Percentiles rank a stretch among this genome's conserved stretches.
These are phyloP conservation scores for Aspidiotus rigidus DNA, from an alignment of 2,888 invertebrate genomes.

Conservation along the genomic window DNA sequence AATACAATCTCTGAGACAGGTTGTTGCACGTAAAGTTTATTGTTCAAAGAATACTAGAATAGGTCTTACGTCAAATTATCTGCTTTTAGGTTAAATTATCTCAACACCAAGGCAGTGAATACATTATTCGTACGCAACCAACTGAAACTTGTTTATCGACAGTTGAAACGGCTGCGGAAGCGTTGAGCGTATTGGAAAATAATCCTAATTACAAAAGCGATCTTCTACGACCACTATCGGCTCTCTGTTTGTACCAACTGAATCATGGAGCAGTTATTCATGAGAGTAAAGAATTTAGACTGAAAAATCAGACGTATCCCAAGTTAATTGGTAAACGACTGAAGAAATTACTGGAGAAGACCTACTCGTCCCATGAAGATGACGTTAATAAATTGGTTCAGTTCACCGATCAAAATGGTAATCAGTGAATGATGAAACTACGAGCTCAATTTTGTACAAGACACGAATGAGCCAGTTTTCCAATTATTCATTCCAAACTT, in stretches of 20 bases:
- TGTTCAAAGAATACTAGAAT: not conserved
- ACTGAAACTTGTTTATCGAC: constrained; percentile 86
- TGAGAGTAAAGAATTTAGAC: constrained; percentile 80
- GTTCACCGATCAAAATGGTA: constrained; percentile 9
- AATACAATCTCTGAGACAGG: constrained; percentile 63
- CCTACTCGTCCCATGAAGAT: not conserved
- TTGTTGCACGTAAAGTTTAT: constrained; percentile 37
- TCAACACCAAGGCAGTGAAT: constrained; percentile 64
- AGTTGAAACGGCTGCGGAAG: constrained; percentile 73
- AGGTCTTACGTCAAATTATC: too few species aligned
- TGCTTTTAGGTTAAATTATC: constrained; percentile 60
- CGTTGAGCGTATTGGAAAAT: constrained; percentile 66
- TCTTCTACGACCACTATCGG: constrained; percentile 67
- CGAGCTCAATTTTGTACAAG: not conserved
- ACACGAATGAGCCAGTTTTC: not conserved
- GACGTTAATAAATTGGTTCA: constrained; percentile 22
- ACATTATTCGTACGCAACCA: constrained; percentile 88
- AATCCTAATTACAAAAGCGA: constrained; percentile 55
- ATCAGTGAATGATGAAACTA: not conserved
- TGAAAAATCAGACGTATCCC: constrained; percentile 69
- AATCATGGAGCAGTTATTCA: constrained; percentile 87
- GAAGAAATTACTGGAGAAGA: constrained; percentile 29
- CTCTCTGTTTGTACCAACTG: constrained; percentile 76
- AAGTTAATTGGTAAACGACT: constrained; percentile 70
- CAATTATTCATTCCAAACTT: not conserved